Conservation (phyloP, 2,888 invertebrate species). For the Caenorhabditis sp. region DNA sequence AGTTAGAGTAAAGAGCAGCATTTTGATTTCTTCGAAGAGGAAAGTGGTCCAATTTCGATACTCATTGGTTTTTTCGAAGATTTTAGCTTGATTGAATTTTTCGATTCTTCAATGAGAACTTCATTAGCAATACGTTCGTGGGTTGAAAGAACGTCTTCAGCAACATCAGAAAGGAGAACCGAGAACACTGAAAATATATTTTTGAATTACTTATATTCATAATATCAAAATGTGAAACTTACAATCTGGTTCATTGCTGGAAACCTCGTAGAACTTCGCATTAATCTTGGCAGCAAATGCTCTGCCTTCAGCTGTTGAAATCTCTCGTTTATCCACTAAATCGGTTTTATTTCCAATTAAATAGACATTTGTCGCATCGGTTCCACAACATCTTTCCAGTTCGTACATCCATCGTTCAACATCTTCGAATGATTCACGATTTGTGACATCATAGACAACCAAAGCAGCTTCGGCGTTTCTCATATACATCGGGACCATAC, state of each 20-base stretch:
- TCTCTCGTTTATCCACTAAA: conserved; percentile 44
- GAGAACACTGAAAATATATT: conserved; percentile 27
- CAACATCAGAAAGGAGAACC: conserved; percentile 22
- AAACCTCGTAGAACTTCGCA: conserved; percentile 58
- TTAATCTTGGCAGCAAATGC: conserved; percentile 53
- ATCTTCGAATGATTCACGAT: conserved; percentile 57
- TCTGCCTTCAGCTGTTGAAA: conserved; percentile 57
- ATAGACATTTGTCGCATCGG: conserved; percentile 45
- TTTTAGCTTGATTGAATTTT: conserved; percentile 16
- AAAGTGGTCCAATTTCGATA: conserved; percentile 1
- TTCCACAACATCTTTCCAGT: conserved; percentile 45
- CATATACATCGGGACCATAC: conserved; percentile 69
- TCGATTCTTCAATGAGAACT: not conserved
- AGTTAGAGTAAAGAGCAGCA: conserved; percentile 31
- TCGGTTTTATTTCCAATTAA: conserved; percentile 62
- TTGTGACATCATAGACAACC: conserved; percentile 63
- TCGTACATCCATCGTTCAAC: conserved; percentile 59
- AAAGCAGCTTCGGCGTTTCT: conserved; percentile 61
- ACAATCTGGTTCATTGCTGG: conserved; percentile 33
- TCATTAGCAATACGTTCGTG: conserved; percentile 9
- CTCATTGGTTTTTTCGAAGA: conserved; percentile 13
- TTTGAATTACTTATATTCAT: not conserved
- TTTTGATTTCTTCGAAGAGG: conserved; percentile 11
- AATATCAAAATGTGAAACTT: conserved; percentile 5
- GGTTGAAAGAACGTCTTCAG: conserved; percentile 24